A percentile compares a stretch with the other conserved stretches of the same genome.
Conservation (phyloP, 2,797 vertebrate species). For the Erpetoichthys calabaricus region DNA sequence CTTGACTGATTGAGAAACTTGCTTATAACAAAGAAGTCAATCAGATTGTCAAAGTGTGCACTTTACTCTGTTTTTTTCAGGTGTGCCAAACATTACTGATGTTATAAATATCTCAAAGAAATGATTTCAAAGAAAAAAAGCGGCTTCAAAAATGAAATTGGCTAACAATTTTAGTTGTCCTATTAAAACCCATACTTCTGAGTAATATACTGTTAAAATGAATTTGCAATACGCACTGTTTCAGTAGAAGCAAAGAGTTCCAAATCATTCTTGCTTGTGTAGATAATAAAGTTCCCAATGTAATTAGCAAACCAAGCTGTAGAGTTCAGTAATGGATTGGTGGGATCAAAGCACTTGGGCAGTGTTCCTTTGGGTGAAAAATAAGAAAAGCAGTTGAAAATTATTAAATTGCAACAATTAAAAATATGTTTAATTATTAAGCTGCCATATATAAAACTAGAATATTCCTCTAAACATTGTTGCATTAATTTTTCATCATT, state of each 20-base stretch:
- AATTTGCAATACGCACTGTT: constrained; percentile 25
- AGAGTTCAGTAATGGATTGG: constrained; percentile 37
- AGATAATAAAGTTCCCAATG: constrained; percentile 39
- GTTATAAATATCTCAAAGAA: background rate
- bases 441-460: background rate
- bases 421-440: background rate
- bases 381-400: constrained; percentile 5
- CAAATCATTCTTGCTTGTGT: constrained; percentile 37
- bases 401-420: background rate
- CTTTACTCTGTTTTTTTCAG: background rate
- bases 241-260: constrained; percentile 27
- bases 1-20: no score
- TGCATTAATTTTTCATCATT: no score
- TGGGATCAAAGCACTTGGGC: constrained; percentile 40
- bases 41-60: no score
- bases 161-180: constrained; percentile 27
- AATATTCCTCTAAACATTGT: no score
- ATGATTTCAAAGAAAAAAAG: background rate
- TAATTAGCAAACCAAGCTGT: constrained; percentile 54
- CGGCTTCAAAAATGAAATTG: background rate
- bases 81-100: background rate
- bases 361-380: constrained; percentile 20
- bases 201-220: background rate
- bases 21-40: no score
- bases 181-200: constrained; percentile 27